phyloP scores from a whole-genome alignment of 2,113 vertebrate genomes.

The Picathartes gymnocephalus region DNA sequence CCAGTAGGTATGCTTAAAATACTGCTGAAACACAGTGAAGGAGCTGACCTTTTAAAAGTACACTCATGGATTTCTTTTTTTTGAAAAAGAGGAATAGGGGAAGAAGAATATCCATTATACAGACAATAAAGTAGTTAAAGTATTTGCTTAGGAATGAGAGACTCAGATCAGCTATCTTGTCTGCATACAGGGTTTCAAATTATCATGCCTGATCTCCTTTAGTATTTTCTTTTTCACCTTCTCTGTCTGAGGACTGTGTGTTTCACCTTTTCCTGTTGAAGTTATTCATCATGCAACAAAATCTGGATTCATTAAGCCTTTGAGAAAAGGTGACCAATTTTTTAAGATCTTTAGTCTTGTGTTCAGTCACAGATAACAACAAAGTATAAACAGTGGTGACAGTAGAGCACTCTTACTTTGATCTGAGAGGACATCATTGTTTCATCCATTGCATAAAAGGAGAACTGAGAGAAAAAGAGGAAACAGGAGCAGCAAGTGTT shows the following conservation, averaged over 20 bases:
- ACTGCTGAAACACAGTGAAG: not conserved
- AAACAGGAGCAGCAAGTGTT: not conserved
- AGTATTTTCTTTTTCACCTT: not conserved
- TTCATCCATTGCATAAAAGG: not conserved
- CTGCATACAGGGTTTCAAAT: not conserved
- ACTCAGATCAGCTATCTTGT: not conserved
- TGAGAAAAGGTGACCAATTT: not conserved
- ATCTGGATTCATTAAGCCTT: not conserved
- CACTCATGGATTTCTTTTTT: not conserved
- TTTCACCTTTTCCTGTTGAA: not conserved
- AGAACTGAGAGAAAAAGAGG: not conserved
- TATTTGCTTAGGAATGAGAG: not conserved
- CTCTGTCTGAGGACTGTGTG: not conserved
- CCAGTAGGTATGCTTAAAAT: not conserved
- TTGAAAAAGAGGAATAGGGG: not conserved
- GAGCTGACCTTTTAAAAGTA: not conserved
- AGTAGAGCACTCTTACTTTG: not conserved
- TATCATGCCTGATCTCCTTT: not conserved
- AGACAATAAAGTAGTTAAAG: not conserved
- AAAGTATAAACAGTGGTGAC: not conserved
- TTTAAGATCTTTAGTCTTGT: not conserved
- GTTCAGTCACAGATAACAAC: not conserved
- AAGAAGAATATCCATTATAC: not conserved
- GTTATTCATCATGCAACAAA: not conserved
- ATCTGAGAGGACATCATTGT: not conserved